Conservation (phyloP, 1,140 invertebrate genomes). For the Lordiphosa clarofinis region DNA sequence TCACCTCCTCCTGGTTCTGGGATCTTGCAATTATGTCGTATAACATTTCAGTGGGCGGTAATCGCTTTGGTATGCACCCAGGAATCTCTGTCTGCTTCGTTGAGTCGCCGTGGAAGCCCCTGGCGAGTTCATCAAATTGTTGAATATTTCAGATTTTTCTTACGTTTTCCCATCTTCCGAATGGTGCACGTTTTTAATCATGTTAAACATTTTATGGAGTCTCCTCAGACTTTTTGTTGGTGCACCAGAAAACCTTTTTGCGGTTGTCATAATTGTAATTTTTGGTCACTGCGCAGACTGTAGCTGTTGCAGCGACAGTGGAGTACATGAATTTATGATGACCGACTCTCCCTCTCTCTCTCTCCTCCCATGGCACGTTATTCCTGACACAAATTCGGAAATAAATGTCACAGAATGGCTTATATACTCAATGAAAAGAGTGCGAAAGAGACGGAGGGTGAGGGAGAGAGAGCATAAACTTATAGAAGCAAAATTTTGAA, state of each 20-base stretch:
- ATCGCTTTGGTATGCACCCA: slow-evolving; percentile 34
- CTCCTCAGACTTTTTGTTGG: slow-evolving; percentile 55
- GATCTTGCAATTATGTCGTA: slow-evolving; percentile 56
- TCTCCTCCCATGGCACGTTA: slow-evolving; percentile 4
- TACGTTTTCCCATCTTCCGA: slow-evolving; percentile 11
- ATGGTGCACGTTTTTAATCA: slow-evolving; percentile 49
- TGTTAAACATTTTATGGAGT: slow-evolving; percentile 73
- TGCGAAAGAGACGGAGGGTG: background rate
- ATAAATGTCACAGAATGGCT: slow-evolving; percentile 50
- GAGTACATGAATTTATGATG: slow-evolving; percentile 75
- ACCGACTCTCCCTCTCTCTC: slow-evolving; percentile 5
- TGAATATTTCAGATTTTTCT: slow-evolving; percentile 45
- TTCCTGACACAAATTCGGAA: slow-evolving; percentile 62
- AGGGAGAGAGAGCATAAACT: slow-evolving; percentile 1
- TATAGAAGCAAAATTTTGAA: slow-evolving; percentile 38
- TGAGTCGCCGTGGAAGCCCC: slow-evolving; percentile 20
- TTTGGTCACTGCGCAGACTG: slow-evolving; percentile 70
- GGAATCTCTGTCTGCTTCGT: slow-evolving; percentile 47
- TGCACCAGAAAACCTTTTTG: slow-evolving; percentile 75
- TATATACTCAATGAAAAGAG: slow-evolving; percentile 26
- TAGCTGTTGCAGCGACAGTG: slow-evolving; percentile 37
- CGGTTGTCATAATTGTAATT: slow-evolving; percentile 77
- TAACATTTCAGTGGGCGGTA: slow-evolving; percentile 56
- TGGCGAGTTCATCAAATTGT: slow-evolving; percentile 48
- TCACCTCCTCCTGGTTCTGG: slow-evolving; percentile 10